Base-by-base conservation (phyloP, 2,113 vertebrate genomes). In the Sinocyclocheilus maitianheensis region DNA sequence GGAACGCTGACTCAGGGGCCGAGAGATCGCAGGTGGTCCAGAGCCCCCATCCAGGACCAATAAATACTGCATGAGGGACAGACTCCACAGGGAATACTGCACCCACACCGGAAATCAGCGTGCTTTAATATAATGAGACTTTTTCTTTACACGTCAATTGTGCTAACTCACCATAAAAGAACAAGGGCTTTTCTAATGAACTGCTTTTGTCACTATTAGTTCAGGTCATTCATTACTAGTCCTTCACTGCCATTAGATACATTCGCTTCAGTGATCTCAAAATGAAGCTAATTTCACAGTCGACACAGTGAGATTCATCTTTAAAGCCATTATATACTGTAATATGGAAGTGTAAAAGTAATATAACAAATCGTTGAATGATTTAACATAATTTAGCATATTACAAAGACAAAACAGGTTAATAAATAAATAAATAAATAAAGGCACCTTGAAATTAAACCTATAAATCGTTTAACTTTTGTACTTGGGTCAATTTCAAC, bases 51-150 rank as follows among this genome's bases (percentile, higher is more conserved):
- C 60, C 78, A 72, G 26, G 80, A 22, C 74, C 89, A 79, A 89
- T 92, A 81, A 88, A 90, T 88, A 90, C 55, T 89, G 85, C 67
- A 88, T 87, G 79, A 88, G 82, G 46, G 81, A 72, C 76, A 81
- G 86, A 79, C 69, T 86, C 74, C 81, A 85, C 51, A 37, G 87
- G 78, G 86, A 82, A 80, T 77, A 84, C 53, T 43, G 22, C 20
- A 76, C 75, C 62, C 74, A 77, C 51, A 77, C 22, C 67, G 37
- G 69, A 88, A 83, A 78, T 37, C 46, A 37, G 83, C 14, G 30
- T 20, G 24, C 86, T 87, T 72, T 75, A 69, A 26, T 76, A 46
- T 58, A 34, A 60, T 83, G 46, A 79, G 10, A 37, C 43, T 22
- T 72, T 67, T 77, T 30, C 53, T 67, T 63, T 58, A 80, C 46